A percentile compares a stretch with the other conserved stretches of the same genome.
Evolutionary conservation across 2,113 vertebrate species (phyloP).

Genomic region (Micromys minutus): DNA sequence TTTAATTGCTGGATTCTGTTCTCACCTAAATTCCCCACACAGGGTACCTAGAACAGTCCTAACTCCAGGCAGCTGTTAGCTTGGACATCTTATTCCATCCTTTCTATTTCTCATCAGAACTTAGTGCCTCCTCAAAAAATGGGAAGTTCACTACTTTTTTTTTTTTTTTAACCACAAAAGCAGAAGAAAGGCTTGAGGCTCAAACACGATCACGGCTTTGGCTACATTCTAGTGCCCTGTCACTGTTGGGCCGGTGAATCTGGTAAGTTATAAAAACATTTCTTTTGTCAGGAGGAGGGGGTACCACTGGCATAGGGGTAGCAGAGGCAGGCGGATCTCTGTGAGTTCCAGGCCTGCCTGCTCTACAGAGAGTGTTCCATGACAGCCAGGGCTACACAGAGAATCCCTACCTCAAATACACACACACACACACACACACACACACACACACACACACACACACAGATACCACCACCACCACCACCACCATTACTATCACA

Average conservation of each 20-base stretch:
- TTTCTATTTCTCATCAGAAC: neutral
- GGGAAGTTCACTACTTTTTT: slow-evolving; percentile 51
- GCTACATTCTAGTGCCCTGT: slow-evolving; percentile 23
- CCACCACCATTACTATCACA: neutral
- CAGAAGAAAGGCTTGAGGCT: slow-evolving; percentile 61
- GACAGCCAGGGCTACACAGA: neutral
- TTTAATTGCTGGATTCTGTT: slow-evolving; percentile 23
- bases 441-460: neutral
- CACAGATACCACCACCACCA: neutral
- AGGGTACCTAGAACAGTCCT: neutral
- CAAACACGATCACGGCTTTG: slow-evolving; percentile 58
- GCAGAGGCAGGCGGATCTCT: neutral
- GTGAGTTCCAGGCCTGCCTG: neutral
- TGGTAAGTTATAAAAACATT: neutral
- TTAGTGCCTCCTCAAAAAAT: slow-evolving; percentile 15
- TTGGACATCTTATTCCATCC: neutral
- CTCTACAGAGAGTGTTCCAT: neutral
- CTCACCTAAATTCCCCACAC: neutral
- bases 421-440: neutral
- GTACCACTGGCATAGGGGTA: neutral
- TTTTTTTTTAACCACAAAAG: slow-evolving; percentile 72
- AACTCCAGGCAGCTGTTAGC: neutral
- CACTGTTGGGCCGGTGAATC: rapidly evolving
- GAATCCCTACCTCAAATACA: neutral
- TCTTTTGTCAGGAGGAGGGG: neutral